Percentiles rank a stretch among this genome's conserved stretches.
Conservation (phyloP, 1,140 invertebrate genomes). For the Gryon sp. region DNA sequence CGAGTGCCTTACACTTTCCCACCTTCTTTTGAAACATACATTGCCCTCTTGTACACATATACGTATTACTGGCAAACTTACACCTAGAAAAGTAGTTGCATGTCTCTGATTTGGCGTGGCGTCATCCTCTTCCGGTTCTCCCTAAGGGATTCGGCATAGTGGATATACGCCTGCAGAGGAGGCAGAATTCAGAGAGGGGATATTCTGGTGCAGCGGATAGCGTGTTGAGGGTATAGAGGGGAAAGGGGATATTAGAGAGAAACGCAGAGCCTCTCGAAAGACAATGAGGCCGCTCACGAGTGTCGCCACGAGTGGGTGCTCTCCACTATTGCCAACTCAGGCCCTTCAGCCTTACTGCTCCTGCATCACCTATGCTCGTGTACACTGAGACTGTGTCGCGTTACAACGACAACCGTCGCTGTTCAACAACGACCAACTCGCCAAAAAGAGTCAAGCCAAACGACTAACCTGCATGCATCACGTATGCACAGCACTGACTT, state of each 20-base stretch:
- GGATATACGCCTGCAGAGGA: slow-evolving; percentile 50
- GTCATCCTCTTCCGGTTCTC: slow-evolving; percentile 51
- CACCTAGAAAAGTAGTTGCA: slow-evolving; percentile 10
- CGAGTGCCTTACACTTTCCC: slow-evolving; percentile 35
- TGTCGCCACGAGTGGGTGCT: slow-evolving; percentile 78
- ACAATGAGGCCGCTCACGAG: slow-evolving; percentile 80
- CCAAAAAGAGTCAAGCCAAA: slow-evolving; percentile 53
- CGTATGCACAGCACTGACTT: slow-evolving; percentile 42
- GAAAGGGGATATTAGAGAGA: slow-evolving; percentile 62
- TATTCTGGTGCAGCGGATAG: slow-evolving; percentile 49
- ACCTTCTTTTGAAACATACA: slow-evolving; percentile 34
- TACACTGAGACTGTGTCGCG: slow-evolving; percentile 64
- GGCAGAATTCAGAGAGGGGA: slow-evolving; percentile 19
- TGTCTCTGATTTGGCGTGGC: slow-evolving; percentile 56
- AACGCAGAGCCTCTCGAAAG: slow-evolving; percentile 75
- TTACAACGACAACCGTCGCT: slow-evolving; percentile 63
- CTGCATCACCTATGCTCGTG: slow-evolving; percentile 65
- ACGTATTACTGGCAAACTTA: background rate
- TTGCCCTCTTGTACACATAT: slow-evolving; percentile 33
- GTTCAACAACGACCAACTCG: slow-evolving; percentile 47
- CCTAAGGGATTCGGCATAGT: slow-evolving; percentile 62
- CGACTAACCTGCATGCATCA: slow-evolving; percentile 55
- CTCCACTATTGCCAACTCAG: slow-evolving; percentile 80
- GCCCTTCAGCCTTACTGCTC: slow-evolving; percentile 75
- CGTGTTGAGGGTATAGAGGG: slow-evolving; percentile 24